phyloP scores from a whole-genome alignment of 2,113 vertebrate species.

The Echinops telfairi region DNA sequence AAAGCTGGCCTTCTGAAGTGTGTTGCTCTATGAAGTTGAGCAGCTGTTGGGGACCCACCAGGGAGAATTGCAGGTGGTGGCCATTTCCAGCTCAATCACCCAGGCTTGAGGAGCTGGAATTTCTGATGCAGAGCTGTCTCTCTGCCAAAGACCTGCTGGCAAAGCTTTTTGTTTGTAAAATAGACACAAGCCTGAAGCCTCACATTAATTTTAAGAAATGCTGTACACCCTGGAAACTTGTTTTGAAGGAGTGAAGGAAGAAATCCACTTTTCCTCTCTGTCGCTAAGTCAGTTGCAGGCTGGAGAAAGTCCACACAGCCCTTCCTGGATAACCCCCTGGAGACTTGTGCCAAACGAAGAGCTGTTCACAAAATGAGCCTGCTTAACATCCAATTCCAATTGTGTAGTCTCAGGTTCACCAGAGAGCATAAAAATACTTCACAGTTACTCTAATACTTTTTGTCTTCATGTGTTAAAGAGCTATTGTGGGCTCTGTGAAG shows the following conservation, averaged over 20 bases:
- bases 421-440: background rate
- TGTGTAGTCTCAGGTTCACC: background rate
- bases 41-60: background rate
- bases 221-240: slow-evolving; percentile 61
- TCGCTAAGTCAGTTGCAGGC: background rate
- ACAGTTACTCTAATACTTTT: background rate
- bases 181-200: slow-evolving; percentile 52
- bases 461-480: background rate
- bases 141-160: slow-evolving; percentile 71
- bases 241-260: slow-evolving; percentile 51
- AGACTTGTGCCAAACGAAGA: background rate
- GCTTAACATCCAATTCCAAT: background rate
- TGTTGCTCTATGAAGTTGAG: background rate
- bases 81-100: slow-evolving; percentile 36
- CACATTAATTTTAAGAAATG: slow-evolving; percentile 54
- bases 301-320: background rate
- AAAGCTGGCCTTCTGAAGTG: background rate
- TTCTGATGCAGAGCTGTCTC: slow-evolving; percentile 55
- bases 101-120: slow-evolving; percentile 24
- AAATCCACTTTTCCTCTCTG: slow-evolving; percentile 44
- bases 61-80: background rate
- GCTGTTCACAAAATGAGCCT: background rate
- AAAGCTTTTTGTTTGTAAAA: slow-evolving; percentile 65
- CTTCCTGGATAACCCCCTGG: background rate
- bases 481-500: background rate